These are phyloP conservation scores for Trimorus sp. DNA, from an alignment of 2,888 invertebrate genomes.

Conservation along the genomic window DNA sequence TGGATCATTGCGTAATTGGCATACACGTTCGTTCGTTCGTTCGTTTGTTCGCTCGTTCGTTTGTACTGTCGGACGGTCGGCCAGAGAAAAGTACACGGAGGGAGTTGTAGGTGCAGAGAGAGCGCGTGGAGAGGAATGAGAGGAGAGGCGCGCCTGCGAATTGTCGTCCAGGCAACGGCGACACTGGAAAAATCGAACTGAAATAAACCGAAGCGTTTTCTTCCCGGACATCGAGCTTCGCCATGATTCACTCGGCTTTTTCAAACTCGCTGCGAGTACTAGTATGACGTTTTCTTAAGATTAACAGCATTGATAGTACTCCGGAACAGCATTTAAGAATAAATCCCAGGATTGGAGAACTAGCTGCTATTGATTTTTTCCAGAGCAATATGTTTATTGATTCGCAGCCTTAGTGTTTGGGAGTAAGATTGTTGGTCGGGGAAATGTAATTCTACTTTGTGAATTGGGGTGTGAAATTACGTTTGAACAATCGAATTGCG, in stretches of 20 bases:
- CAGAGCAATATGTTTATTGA: too few relatives aligned
- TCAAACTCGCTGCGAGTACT: conserved; percentile 23
- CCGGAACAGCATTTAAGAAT: too few relatives aligned
- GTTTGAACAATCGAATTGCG: not conserved
- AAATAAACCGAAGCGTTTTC: conserved; percentile 81
- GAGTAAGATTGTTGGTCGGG: too few relatives aligned
- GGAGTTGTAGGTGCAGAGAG: conserved; percentile 64
- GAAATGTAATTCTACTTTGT: too few relatives aligned
- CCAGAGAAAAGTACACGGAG: conserved; percentile 66
- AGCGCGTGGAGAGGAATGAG: conserved; percentile 69
- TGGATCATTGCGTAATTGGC: too few relatives aligned
- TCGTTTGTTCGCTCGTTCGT: conserved; percentile 69
- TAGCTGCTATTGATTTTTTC: too few relatives aligned
- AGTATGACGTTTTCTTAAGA: too few relatives aligned
- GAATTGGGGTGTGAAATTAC: not conserved
- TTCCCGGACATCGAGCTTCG: conserved; percentile 69
- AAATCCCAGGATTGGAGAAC: too few relatives aligned
- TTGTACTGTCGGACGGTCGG: conserved; percentile 63
- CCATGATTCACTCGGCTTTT: conserved; percentile 65
- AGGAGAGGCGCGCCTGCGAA: conserved; percentile 80
- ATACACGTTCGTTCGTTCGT: conserved; percentile 74
- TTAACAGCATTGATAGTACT: too few relatives aligned
- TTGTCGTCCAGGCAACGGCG: conserved; percentile 80
- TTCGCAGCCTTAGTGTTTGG: too few relatives aligned
- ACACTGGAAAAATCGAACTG: conserved; percentile 81